Evolutionary conservation across 2,888 invertebrate genomes (phyloP).

Genomic region (Lampropteryx suffumata): DNA sequence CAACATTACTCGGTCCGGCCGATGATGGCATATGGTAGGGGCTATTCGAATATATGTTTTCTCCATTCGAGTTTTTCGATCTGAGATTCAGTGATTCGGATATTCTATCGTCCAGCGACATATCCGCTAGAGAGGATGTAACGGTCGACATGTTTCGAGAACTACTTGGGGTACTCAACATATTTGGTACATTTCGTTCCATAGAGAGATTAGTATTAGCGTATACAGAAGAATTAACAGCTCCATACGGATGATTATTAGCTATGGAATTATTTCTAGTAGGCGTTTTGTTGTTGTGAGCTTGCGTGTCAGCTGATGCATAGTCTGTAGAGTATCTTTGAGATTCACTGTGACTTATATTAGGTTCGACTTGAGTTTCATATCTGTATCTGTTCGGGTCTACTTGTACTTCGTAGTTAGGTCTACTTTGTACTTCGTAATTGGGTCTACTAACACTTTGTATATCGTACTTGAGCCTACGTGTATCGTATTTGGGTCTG

Average conservation of each 20-base stretch:
- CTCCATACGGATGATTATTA: conserved; percentile 47
- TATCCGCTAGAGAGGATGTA: conserved; percentile 49
- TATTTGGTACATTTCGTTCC: conserved; percentile 47
- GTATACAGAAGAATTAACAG: conserved; percentile 41
- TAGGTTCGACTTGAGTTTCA: conserved; percentile 26
- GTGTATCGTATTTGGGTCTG: not conserved
- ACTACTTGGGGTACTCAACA: conserved; percentile 44
- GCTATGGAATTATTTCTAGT: conserved; percentile 43
- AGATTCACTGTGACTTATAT: conserved; percentile 52
- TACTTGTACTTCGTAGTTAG: conserved; percentile 38
- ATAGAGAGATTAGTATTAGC: conserved; percentile 51
- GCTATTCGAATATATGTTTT: conserved; percentile 61
- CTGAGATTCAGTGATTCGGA: conserved; percentile 77
- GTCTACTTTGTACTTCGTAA: conserved; percentile 25
- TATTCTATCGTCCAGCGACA: conserved; percentile 76
- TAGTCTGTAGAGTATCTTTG: conserved; percentile 49
- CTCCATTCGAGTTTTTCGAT: conserved; percentile 65
- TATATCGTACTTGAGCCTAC: conserved; percentile 10
- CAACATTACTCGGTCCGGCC: conserved; percentile 33
- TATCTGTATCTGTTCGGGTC: conserved; percentile 20
- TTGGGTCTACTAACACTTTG: conserved; percentile 7
- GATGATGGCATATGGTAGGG: conserved; percentile 35
- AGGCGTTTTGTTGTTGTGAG: conserved; percentile 54
- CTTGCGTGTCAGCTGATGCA: conserved; percentile 36
- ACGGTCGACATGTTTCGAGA: conserved; percentile 33